Conservation (phyloP, 2,113 vertebrate species). For the Pygoscelis antarcticus region DNA sequence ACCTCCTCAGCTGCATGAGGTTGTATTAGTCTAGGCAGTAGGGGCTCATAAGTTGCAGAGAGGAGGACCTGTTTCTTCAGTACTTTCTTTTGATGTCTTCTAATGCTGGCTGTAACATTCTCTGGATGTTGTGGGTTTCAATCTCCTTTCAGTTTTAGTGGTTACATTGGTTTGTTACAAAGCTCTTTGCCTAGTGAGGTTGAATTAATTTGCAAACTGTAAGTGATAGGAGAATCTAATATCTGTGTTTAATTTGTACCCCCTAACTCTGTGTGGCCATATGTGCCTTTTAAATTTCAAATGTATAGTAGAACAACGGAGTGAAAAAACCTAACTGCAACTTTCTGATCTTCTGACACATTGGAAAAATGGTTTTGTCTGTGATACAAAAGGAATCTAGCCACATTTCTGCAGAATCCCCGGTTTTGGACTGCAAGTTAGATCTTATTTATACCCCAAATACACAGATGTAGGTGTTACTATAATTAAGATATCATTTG, state of each 20-base stretch:
- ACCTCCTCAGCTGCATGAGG: neutral
- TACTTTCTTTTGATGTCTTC: neutral
- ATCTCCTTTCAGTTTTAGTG: constrained; percentile 44
- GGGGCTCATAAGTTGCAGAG: neutral
- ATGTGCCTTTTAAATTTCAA: neutral
- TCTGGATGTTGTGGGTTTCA: constrained; percentile 25
- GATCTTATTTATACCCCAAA: neutral
- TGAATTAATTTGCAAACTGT: neutral
- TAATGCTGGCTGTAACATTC: neutral
- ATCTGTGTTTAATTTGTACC: neutral
- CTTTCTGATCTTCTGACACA: neutral
- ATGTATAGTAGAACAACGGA: neutral
- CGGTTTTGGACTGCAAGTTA: neutral
- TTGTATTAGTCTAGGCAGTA: neutral
- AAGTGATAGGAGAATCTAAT: neutral
- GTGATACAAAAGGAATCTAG: neutral
- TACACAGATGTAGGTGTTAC: neutral
- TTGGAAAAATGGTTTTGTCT: neutral
- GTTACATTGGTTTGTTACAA: constrained; percentile 1
- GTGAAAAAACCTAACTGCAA: neutral
- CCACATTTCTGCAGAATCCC: neutral
- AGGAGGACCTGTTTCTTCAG: neutral
- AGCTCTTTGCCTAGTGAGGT: neutral
- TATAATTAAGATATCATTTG: neutral
- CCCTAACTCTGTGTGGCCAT: neutral